Conservation (phyloP, 2,113 vertebrate species). For the Haemorhous mexicanus region DNA sequence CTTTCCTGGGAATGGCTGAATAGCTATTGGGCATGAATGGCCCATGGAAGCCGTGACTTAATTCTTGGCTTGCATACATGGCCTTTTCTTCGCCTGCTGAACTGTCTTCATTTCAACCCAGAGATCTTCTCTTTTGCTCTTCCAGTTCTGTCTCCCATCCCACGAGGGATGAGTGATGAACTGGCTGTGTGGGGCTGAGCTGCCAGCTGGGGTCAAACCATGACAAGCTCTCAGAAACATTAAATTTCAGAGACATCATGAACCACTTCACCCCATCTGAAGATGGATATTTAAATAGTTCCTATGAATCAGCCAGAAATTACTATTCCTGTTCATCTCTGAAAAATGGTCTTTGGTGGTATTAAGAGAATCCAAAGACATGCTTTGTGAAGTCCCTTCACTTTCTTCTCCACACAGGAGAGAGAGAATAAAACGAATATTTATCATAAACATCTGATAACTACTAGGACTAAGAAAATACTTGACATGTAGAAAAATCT, state of each 20-base stretch:
- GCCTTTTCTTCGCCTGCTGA: not conserved
- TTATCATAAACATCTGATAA: not conserved
- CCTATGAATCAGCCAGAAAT: not conserved
- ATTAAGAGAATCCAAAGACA: not conserved
- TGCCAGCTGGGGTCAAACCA: not conserved
- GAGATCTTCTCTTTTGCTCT: not conserved
- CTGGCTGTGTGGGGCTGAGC: not conserved
- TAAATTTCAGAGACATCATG: not conserved
- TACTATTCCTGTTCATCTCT: not conserved
- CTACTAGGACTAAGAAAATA: not conserved
- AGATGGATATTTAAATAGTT: not conserved
- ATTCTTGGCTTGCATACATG: rapidly evolving
- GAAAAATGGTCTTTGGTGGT: not conserved
- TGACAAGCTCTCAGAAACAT: not conserved
- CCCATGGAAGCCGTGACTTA: not conserved
- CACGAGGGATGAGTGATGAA: too few species aligned
- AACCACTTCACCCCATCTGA: not conserved
- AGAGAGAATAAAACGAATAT: not conserved
- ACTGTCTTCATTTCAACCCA: not conserved
- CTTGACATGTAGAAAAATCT: not conserved
- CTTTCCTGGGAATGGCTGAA: not conserved
- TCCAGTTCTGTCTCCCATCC: not conserved
- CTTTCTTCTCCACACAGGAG: not conserved
- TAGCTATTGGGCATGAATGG: too few species aligned
- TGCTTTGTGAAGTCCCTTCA: not conserved